A percentile compares a stretch with the other conserved stretches of the same genome.
phyloP scores from a whole-genome alignment of 2,797 vertebrate species.

The Dipus sagitta region DNA sequence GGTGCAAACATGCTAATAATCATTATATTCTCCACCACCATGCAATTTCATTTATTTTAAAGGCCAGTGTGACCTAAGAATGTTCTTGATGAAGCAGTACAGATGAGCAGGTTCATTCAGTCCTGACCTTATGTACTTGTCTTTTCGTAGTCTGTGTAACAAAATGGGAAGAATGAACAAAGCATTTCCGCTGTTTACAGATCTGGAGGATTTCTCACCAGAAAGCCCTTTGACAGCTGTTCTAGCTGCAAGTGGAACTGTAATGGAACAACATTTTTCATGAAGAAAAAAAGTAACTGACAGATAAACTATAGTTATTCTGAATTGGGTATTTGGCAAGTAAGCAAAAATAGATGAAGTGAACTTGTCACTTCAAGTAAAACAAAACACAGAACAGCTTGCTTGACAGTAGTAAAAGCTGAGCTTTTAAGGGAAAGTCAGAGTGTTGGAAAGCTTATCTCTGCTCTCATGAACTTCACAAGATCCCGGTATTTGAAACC shows the following conservation, averaged over 20 bases:
- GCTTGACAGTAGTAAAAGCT: conserved; percentile 35
- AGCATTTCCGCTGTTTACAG: background rate
- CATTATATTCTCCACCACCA: background rate
- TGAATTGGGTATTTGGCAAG: conserved; percentile 19
- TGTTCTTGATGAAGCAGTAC: background rate
- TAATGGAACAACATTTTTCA: background rate
- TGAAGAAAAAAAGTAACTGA: conserved; percentile 31
- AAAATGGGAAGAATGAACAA: background rate
- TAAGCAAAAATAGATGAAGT: conserved; percentile 31
- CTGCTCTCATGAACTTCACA: background rate
- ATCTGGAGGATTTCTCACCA: background rate
- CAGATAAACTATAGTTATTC: background rate
- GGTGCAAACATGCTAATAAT: background rate
- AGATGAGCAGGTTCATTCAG: background rate
- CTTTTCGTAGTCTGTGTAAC: background rate
- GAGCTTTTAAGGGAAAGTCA: conserved; percentile 35
- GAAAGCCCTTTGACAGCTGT: background rate
- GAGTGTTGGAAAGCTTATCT: conserved; percentile 2
- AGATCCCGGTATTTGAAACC: background rate
- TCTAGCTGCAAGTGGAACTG: background rate
- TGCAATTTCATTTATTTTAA: background rate
- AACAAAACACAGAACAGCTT: background rate
- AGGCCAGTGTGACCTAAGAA: conserved; percentile 24
- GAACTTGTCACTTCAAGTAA: background rate
- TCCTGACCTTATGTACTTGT: background rate